These are phyloP conservation scores for Macropus fuliginosus DNA, from an alignment of 2,797 vertebrate genomes.

Conservation along the genomic window DNA sequence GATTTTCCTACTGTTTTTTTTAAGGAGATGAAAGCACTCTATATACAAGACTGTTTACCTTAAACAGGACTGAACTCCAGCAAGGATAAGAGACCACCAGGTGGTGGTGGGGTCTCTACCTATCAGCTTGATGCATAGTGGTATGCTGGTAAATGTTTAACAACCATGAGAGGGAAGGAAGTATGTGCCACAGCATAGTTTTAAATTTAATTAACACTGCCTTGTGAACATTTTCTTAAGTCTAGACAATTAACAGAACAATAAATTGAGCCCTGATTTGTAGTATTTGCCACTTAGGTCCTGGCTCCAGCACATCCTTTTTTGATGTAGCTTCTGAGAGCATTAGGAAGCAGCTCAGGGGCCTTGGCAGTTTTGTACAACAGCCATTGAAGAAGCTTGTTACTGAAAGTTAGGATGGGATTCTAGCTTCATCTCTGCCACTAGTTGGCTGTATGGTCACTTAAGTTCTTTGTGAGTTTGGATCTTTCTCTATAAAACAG, in stretches of 20 bases:
- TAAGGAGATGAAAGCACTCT: constrained; percentile 48
- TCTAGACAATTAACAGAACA: not conserved
- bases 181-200: not conserved
- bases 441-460: not conserved
- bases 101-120: not conserved
- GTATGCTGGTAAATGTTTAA: not conserved
- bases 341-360: not conserved
- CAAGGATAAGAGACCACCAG: not conserved
- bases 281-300: not conserved
- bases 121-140: not conserved
- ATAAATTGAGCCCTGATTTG: not conserved
- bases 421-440: not conserved
- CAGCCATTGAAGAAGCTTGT: not conserved
- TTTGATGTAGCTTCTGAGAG: not conserved
- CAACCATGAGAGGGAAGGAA: not conserved
- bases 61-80: not conserved
- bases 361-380: not conserved
- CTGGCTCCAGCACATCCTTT: not conserved
- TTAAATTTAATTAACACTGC: not conserved
- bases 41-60: not conserved
- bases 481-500: constrained; percentile 37
- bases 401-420: no score
- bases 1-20: constrained; percentile 36
- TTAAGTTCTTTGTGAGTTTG: not conserved
- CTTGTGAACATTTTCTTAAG: not conserved